These are phyloP conservation scores for Leptarthrus brevirostris DNA, from an alignment of 2,888 invertebrate genomes.

Conservation along the genomic window DNA sequence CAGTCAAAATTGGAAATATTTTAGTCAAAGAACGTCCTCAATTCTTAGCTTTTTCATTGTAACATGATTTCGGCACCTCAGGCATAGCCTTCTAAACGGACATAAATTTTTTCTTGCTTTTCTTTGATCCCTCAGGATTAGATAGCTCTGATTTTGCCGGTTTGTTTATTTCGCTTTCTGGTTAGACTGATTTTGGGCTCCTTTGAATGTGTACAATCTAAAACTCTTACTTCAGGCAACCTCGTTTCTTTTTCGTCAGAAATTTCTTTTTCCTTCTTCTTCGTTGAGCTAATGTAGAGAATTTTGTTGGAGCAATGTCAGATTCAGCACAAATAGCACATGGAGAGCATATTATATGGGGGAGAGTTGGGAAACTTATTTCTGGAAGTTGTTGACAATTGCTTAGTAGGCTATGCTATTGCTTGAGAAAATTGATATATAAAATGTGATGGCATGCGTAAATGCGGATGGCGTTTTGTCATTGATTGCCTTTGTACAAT, in stretches of 20 bases:
- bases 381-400: background rate
- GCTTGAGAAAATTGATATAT: too few relatives aligned
- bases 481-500: too few relatives aligned
- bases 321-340: constrained; percentile 5
- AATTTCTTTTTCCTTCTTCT: background rate
- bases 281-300: background rate
- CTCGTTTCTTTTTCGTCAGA: background rate
- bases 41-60: background rate
- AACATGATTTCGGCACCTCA: background rate
- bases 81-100: background rate
- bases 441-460: too few relatives aligned
- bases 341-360: background rate
- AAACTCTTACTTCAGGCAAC: background rate
- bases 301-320: constrained; percentile 2
- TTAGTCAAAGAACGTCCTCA: constrained; percentile 3
- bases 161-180: constrained; percentile 33
- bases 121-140: constrained; percentile 24
- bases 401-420: background rate
- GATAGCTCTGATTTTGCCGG: constrained; percentile 31
- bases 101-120: background rate
- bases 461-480: background rate
- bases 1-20: constrained; percentile 1
- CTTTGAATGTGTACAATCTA: background rate
- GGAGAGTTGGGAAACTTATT: background rate
- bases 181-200: background rate